These are phyloP conservation scores for Hemicordylus capensis DNA, from an alignment of 2,113 vertebrate species.

Conservation along the genomic window DNA sequence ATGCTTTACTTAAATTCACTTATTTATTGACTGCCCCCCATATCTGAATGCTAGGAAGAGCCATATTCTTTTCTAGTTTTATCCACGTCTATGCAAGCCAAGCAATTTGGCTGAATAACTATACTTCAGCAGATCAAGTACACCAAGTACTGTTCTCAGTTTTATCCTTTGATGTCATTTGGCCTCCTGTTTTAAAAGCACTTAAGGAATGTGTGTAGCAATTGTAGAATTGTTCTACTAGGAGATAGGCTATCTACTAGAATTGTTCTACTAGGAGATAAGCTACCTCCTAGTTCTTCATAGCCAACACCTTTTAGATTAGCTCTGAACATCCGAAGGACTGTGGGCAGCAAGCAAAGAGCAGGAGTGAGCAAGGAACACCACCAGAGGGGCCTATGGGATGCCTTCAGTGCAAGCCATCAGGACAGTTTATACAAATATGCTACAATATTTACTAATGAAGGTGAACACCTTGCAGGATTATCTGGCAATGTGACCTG, in stretches of 20 bases:
- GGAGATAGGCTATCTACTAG: no score
- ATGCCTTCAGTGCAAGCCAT: neutral
- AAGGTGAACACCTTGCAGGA: neutral
- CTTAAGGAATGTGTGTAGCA: neutral
- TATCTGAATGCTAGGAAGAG: neutral
- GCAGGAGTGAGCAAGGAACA: neutral
- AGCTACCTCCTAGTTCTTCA: neutral
- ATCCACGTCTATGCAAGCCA: neutral
- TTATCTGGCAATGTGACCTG: neutral
- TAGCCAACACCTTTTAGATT: neutral
- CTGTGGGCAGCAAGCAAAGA: neutral
- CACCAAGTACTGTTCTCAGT: neutral
- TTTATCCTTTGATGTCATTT: neutral
- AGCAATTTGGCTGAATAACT: rapidly evolving
- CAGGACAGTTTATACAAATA: neutral
- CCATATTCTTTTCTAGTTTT: neutral
- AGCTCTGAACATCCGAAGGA: neutral
- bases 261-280: no score
- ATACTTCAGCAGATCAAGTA: rapidly evolving
- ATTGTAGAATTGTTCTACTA: neutral
- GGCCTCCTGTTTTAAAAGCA: neutral
- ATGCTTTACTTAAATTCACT: no score
- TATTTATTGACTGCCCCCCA: no score
- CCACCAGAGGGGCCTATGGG: neutral
- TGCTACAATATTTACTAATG: neutral